Evolutionary conservation across 2,797 vertebrate genomes (phyloP), one percentile per base, ranked within the genome.

Genomic region (Stomatorhinus walkeri): DNA sequence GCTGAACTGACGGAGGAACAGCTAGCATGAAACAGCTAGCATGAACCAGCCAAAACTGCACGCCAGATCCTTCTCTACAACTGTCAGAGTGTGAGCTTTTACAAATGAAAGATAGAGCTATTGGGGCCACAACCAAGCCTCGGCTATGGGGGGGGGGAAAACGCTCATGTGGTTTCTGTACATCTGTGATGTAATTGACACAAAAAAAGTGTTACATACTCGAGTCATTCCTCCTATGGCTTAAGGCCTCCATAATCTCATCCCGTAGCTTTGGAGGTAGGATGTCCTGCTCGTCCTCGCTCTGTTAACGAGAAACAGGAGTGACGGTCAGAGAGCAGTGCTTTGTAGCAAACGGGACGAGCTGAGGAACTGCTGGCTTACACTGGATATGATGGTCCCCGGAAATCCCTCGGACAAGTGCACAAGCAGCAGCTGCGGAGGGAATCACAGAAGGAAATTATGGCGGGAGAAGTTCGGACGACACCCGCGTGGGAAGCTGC

Each of bases 201-300:
- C 10, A 76, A 59, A 79, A 79, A 32, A 59, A 19, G 28, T 59
- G 9, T 8, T 81, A 91, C 95, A 94, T 83, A 96, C 96, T 92
- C 79, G 93, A 90, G 9, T 90, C 89, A 14, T 94, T 88, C 8
- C 91, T 91, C 85, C 93, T 91, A 9, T 85, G 61, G 40, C 89
- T 92, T 48, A 99, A 95, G 2, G 95, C 95, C 0, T 91, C 88
- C 89, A 97, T 93, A 89, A 99, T 96, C 90, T 98, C 97, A 0
- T 91, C 92, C 85, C 96, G 94, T 76, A 99, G 96, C 94, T 99
- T 99, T 14, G 92, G 90, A 0, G 98, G 98, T 89, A 99, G 92
- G 90, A 98, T 96, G 1, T 96, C 93, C 68, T 94, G 92, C 92
- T 99, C 98, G 8, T 99, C 98, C 0, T 97, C 97, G 1, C 96